Conservation (phyloP, 2,113 vertebrate species). For the Tiliqua scincoides region DNA sequence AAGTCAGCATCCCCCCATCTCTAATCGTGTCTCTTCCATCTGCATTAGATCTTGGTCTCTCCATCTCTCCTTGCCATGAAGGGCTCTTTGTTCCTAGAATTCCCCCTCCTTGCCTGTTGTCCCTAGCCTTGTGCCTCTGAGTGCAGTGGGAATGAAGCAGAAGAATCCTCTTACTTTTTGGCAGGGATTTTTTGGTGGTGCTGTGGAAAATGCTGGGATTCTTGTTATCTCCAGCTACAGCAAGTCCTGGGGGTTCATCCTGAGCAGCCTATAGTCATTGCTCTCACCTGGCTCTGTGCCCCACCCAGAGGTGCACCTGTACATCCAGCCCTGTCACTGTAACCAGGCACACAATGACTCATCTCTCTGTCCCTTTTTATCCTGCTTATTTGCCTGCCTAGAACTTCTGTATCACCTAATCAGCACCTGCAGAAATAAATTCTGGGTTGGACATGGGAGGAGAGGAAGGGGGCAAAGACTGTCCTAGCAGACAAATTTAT, state of each 20-base stretch:
- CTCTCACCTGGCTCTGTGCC: neutral
- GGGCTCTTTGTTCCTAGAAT: slow-evolving; percentile 13
- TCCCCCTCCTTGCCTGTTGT: neutral
- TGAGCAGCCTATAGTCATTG: neutral
- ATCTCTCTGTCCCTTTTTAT: neutral
- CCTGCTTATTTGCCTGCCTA: slow-evolving; percentile 2
- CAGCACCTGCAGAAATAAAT: slow-evolving; percentile 4
- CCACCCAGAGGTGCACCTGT: neutral
- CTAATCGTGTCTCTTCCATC: neutral
- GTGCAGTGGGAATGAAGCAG: neutral
- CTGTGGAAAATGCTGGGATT: neutral
- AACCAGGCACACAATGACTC: neutral
- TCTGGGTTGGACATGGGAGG: neutral
- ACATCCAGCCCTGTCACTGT: neutral
- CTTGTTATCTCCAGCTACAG: neutral
- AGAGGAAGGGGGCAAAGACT: neutral
- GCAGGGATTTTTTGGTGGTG: too few species aligned
- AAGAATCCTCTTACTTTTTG: neutral
- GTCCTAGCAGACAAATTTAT: neutral
- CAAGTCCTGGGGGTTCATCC: neutral
- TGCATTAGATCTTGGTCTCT: neutral
- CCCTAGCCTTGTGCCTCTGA: neutral
- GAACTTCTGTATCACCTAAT: neutral
- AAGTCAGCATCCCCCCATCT: neutral
- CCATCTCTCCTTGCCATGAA: neutral